These are phyloP conservation scores for Syngnathus scovelli DNA, from an alignment of 2,113 vertebrate species.

Conservation along the genomic window DNA sequence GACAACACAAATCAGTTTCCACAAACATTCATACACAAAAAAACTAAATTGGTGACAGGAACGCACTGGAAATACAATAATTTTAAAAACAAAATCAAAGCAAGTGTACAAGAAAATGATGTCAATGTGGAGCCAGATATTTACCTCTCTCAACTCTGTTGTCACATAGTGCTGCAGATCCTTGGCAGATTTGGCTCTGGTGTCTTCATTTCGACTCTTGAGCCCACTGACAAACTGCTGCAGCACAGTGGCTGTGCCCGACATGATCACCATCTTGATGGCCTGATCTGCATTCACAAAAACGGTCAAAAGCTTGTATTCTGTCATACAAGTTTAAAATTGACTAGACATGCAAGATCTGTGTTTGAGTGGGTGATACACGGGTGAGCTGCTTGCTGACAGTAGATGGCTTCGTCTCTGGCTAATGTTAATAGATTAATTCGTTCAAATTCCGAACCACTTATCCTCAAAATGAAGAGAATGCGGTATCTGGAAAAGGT, in stretches of 20 bases:
- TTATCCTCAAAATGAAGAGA: background rate
- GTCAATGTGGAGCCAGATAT: background rate
- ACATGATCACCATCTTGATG: slow-evolving; percentile 74
- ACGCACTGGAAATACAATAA: background rate
- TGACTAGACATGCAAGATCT: background rate
- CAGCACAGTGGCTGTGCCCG: slow-evolving; percentile 87
- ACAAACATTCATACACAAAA: background rate
- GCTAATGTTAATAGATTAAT: background rate
- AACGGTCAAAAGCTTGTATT: background rate
- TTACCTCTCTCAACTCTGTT: slow-evolving; percentile 92
- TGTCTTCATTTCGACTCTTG: slow-evolving; percentile 93
- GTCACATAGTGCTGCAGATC: slow-evolving; percentile 98
- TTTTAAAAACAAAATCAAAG: background rate
- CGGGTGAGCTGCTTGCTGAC: background rate
- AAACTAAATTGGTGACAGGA: background rate
- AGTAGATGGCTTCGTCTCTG: background rate
- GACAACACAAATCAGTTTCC: slow-evolving; percentile 6
- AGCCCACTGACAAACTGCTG: slow-evolving; percentile 93
- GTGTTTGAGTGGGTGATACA: background rate
- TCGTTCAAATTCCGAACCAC: no score
- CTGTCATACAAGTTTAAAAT: background rate
- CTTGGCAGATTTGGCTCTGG: slow-evolving; percentile 90
- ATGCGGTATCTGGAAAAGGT: background rate
- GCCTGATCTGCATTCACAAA: slow-evolving; percentile 17
- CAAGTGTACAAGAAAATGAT: background rate